Percentiles rank a stretch among this genome's conserved stretches.
Conservation (phyloP, 2,888 invertebrate species). For the Elegia similella region DNA sequence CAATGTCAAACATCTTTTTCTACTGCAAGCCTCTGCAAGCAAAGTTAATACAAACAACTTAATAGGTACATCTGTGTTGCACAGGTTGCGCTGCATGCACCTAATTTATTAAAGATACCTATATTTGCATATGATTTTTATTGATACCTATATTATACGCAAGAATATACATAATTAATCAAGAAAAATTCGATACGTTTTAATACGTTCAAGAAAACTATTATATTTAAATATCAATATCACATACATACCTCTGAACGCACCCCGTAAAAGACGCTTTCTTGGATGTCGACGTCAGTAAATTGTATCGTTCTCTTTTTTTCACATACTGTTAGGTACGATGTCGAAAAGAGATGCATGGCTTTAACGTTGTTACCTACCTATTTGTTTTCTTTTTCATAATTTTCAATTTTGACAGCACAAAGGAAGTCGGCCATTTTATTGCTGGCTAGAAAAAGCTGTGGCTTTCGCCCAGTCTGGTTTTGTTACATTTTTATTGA, state of each 20-base stretch:
- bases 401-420: conserved; percentile 75
- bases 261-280: background rate
- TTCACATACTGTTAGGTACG: conserved; percentile 43
- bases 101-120: too few relatives aligned
- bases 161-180: too few relatives aligned
- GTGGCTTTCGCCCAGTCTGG: conserved; percentile 48
- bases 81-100: too few relatives aligned
- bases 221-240: too few relatives aligned
- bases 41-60: too few relatives aligned
- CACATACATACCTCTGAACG: too few relatives aligned
- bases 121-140: too few relatives aligned
- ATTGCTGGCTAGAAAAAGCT: conserved; percentile 64
- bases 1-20: background rate
- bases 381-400: conserved; percentile 63
- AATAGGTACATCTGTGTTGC: too few relatives aligned
- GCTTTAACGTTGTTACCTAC: conserved; percentile 3
- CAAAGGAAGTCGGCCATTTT: conserved; percentile 80
- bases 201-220: too few relatives aligned
- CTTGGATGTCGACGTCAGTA: conserved; percentile 7
- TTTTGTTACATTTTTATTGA: conserved; percentile 59
- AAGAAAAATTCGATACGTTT: too few relatives aligned
- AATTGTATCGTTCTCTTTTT: conserved; percentile 39
- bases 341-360: background rate
- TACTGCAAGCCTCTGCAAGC: background rate
- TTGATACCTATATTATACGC: too few relatives aligned